A percentile compares a stretch with the other conserved stretches of the same genome.
Evolutionary conservation across 2,797 vertebrate genomes (phyloP).

Genomic region (Lindbergichthys nudifrons): DNA sequence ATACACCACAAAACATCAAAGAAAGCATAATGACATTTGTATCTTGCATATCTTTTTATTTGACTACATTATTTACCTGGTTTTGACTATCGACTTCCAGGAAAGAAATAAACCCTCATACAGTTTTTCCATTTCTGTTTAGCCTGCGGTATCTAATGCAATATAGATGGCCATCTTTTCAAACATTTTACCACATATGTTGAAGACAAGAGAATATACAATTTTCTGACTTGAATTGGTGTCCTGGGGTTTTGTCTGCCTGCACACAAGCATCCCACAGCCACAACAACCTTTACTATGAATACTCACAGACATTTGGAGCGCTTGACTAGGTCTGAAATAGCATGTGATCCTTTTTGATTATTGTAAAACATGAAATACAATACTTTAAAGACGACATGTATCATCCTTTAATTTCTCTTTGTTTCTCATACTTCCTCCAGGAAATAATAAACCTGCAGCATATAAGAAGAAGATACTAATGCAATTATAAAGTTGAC

Average conservation of each 20-base stretch:
- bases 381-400: neutral
- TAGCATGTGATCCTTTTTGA: neutral
- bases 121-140: constrained; percentile 3
- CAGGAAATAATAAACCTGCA: constrained; percentile 1
- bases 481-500: neutral
- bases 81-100: neutral
- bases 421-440: neutral
- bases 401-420: neutral
- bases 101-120: neutral
- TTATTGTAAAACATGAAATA: neutral
- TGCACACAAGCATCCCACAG: neutral
- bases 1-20: neutral
- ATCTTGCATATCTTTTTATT: neutral
- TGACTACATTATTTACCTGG: neutral
- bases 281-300: neutral
- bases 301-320: neutral
- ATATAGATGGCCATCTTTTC: neutral
- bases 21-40: neutral
- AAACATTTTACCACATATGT: constrained; percentile 13
- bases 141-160: neutral
- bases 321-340: neutral
- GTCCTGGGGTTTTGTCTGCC: neutral
- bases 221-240: constrained; percentile 2
- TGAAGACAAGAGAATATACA: neutral
- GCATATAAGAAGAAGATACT: neutral